Percentiles rank a stretch among this genome's conserved stretches.
Evolutionary conservation across 2,797 vertebrate species (phyloP).

Genomic region (Micropoecilia bifurca): DNA sequence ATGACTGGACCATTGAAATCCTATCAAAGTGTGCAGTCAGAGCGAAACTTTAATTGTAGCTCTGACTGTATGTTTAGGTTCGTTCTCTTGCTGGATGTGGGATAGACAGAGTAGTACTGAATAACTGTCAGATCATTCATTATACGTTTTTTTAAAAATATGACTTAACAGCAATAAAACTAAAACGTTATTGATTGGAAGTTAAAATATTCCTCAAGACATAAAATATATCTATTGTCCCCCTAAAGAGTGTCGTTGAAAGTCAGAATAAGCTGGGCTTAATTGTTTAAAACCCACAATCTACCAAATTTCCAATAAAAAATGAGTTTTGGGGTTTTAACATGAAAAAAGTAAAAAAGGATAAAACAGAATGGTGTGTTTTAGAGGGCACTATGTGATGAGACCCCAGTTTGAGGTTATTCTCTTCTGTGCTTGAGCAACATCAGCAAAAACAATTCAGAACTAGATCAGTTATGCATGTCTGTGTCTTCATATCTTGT

Average conservation of each 20-base stretch:
- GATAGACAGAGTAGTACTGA: not conserved
- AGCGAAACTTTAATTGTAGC: not conserved
- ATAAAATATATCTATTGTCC: not conserved
- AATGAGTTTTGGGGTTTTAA: not conserved
- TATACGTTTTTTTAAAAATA: not conserved
- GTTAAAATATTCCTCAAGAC: not conserved
- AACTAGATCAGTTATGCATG: constrained; percentile 3
- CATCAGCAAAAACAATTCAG: constrained; percentile 22
- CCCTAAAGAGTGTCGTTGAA: not conserved
- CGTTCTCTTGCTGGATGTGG: not conserved
- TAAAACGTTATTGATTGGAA: not conserved
- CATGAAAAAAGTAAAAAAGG: not conserved
- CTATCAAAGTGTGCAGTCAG: no score
- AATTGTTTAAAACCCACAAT: not conserved
- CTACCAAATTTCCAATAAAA: not conserved
- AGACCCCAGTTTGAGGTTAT: not conserved
- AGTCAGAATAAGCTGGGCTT: not conserved
- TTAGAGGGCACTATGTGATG: not conserved
- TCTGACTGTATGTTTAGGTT: not conserved
- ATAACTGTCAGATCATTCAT: not conserved
- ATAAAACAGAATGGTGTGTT: not conserved
- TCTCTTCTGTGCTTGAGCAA: constrained; percentile 12
- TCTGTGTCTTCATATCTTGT: constrained; percentile 9
- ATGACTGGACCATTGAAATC: not conserved
- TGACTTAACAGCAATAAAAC: not conserved